Conservation (phyloP, 2,113 vertebrate genomes). For the Neolamprologus sp. region DNA sequence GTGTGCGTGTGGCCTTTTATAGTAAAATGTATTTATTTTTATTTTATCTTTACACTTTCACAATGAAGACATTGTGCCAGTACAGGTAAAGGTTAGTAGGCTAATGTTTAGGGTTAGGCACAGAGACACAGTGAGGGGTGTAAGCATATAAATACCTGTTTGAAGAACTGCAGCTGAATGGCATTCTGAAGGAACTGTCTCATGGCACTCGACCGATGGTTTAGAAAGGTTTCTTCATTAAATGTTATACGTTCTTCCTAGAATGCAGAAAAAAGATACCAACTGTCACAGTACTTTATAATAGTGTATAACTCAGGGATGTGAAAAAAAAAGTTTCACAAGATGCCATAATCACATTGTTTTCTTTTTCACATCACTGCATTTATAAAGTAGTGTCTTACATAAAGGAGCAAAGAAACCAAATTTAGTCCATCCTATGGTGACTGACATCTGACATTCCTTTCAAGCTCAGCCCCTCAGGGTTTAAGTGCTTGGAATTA, state of each 20-base stretch:
- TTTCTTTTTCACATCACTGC: not conserved
- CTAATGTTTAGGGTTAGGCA: not conserved
- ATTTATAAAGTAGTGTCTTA: not conserved
- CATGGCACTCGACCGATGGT: constrained; percentile 91
- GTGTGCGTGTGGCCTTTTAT: not conserved
- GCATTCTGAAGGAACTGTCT: constrained; percentile 93
- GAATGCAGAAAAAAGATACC: not conserved
- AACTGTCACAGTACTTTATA: not conserved
- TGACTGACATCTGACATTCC: not conserved
- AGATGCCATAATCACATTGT: not conserved
- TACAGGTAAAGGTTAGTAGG: not conserved
- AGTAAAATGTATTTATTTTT: not conserved
- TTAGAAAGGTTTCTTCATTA: constrained; percentile 86
- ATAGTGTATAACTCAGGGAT: not conserved
- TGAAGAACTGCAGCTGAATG: constrained; percentile 96
- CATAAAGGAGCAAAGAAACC: not conserved
- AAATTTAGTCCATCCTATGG: not conserved
- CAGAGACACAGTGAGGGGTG: not conserved
- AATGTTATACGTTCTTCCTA: constrained; percentile 96
- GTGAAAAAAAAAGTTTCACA: not conserved
- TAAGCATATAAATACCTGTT: constrained; percentile 74
- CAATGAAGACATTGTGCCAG: not conserved
- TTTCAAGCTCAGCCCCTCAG: not conserved
- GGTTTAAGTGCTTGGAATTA: not conserved
- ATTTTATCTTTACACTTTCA: not conserved